These are phyloP conservation scores for Mola mola DNA, from an alignment of 2,113 vertebrate genomes.

Conservation along the genomic window DNA sequence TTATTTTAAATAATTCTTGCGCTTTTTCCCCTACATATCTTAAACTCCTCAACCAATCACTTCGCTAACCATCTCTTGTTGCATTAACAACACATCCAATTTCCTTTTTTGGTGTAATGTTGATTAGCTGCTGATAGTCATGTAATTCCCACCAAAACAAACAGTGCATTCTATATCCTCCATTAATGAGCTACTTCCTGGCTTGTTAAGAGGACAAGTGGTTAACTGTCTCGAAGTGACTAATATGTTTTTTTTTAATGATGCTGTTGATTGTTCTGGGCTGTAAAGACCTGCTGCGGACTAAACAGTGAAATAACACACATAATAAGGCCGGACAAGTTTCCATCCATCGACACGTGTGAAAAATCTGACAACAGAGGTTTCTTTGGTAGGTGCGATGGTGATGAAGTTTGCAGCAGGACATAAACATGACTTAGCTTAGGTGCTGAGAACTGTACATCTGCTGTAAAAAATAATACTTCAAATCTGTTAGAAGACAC, in stretches of 20 bases:
- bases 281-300: slow-evolving; percentile 11
- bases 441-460: slow-evolving; percentile 82
- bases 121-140: slow-evolving; percentile 6
- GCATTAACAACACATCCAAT: slow-evolving; percentile 7
- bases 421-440: slow-evolving; percentile 59
- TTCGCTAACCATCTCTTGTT: background rate
- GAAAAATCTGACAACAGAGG: slow-evolving; percentile 50
- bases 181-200: slow-evolving; percentile 4
- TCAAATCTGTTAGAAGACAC: slow-evolving; percentile 81
- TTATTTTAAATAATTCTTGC: no score
- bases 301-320: slow-evolving; percentile 37
- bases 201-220: slow-evolving; percentile 1
- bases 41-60: slow-evolving; percentile 1
- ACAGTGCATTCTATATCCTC: no score
- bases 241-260: background rate
- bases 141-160: background rate
- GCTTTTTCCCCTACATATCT: background rate
- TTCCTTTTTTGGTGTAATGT: no score
- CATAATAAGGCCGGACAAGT: slow-evolving; percentile 54
- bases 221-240: slow-evolving; percentile 3
- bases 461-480: slow-evolving; percentile 81
- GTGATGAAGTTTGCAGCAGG: slow-evolving; percentile 38
- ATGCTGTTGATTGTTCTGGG: slow-evolving; percentile 10
- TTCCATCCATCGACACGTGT: slow-evolving; percentile 47
- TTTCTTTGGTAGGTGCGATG: slow-evolving; percentile 73